Evolutionary conservation across 1,140 invertebrate genomes (phyloP), one percentile per base, ranked within the genome.

Genomic region (Scaptomyza montana): DNA sequence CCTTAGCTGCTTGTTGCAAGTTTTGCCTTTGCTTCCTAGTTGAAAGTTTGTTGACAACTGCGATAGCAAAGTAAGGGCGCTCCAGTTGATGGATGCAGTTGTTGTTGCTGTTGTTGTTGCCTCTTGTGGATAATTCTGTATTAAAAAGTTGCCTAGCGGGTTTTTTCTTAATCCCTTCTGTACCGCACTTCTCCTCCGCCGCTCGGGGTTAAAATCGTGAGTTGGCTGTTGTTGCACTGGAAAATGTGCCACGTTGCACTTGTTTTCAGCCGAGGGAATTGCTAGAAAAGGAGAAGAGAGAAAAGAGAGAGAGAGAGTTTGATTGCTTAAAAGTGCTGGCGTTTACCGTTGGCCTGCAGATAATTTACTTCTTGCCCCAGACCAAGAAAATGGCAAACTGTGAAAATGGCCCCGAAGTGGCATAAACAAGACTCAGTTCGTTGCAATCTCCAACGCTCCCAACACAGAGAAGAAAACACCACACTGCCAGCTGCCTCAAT

Each of bases 181-280:
- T 4, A 25, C 53, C 13, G 6, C 8, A 21, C 9, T 19, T 13
- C 36, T 16, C 41, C 47, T 59, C 70, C 56, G 10, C 10, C 36
- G 54, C 30, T 43, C 67, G 78, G 84, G 84, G 78, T 87, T 84
- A 89, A 87, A 87, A 87, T 87, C 82, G 82, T 87, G 82, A 89
- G 84, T 78, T 61, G 59, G 60, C 75, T 74, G 74, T 77, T 33
- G 30, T 33, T 76, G 64, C 51, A 65, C 36, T 57, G 57, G 57
- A 87, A 86, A 86, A 82, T 87, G 82, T 87, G 82, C 82, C 84
- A 87, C 84, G 82, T 82, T 87, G 84, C 82, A 87, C 82, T 87
- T 87, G 82, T 78, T 43, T 43, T 86, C 45, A 63, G 59, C 53
- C 19, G 53, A 70, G 66, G 66, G 71, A 69, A 62, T 63, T 57